Base-by-base conservation (phyloP, 2,113 vertebrate genomes). In the Otus sunia region DNA sequence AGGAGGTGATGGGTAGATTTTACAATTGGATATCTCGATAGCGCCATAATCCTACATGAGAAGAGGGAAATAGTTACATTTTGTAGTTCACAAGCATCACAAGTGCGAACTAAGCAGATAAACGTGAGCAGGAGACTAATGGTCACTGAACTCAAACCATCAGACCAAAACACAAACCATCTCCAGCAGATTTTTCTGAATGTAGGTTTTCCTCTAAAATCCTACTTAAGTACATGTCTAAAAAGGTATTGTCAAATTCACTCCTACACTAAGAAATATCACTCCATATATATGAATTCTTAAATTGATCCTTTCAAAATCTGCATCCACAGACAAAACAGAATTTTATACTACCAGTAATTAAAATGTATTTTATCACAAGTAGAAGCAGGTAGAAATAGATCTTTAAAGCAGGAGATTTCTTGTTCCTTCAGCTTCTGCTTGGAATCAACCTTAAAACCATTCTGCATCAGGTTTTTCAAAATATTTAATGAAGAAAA, bases 1-100 rank as follows among this genome's bases (percentile, higher is more conserved):
- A 98, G 98, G 45, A 98, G 98, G 84, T 98, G 98, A 84, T 98
- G 98, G n/a, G 96, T 94, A 1, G 98, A 98, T 72, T 93, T 98
- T 79, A 98, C 93, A 76, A 98, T 97, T 3, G 98, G 98, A 68
- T 98, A 98, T 67, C 97, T 96, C 12, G 98, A 98, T 10, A 98
- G 63, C 2, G 11, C 98, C 98, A 98, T 98, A 73, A 98, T 98
- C 84, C 98, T 98, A 75, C 11, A 43, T 1, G 15, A 62, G 12
- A 66, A 90, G 74, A 94, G 45, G 56, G 27, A 94, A 94, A 86
- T 18, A 39, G 11, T 64, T n/a, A 69, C 15, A 15, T 81, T 53
- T 55, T 14, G 39, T 67, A 37, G 53, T 49, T 92, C 59, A 62
- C 17, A 75, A 86, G 19, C 21, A 41, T 23, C 26, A 45, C 26